Conservation (phyloP, 2,113 vertebrate species). For the Ageneiosus marmoratus region DNA sequence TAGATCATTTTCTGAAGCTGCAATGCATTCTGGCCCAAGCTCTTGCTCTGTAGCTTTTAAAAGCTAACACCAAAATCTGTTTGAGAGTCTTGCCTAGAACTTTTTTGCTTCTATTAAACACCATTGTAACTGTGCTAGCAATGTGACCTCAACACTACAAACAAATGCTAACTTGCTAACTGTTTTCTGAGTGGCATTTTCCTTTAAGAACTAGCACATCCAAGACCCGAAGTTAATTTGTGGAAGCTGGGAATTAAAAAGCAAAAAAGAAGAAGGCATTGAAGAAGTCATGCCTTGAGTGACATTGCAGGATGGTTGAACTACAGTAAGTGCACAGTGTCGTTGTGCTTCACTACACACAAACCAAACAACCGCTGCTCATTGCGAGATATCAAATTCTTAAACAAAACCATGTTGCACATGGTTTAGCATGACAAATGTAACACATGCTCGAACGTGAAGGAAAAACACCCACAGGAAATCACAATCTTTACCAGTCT, state of each 20-base stretch:
- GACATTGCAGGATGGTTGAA: neutral
- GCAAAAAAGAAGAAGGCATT: neutral
- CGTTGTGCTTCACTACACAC: neutral
- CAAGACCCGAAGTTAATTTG: neutral
- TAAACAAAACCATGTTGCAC: conserved; percentile 24
- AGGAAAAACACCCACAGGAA: neutral
- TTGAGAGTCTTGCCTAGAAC: neutral
- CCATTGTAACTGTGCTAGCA: neutral
- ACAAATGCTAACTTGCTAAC: neutral
- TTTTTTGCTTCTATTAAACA: neutral
- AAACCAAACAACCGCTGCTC: neutral
- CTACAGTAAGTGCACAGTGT: neutral
- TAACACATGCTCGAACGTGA: conserved; percentile 7
- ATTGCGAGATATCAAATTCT: neutral
- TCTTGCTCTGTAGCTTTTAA: neutral
- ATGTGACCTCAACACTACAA: neutral
- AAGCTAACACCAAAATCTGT: neutral
- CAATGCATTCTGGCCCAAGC: too few species aligned
- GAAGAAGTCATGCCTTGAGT: neutral
- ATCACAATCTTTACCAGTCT: neutral
- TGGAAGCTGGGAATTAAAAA: neutral
- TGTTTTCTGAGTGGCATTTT: neutral
- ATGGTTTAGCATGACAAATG: conserved; percentile 2
- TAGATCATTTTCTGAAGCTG: too few species aligned
- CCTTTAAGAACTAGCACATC: neutral